Base-by-base conservation (phyloP, 2,113 vertebrate species). In the Panurus biarmicus region DNA sequence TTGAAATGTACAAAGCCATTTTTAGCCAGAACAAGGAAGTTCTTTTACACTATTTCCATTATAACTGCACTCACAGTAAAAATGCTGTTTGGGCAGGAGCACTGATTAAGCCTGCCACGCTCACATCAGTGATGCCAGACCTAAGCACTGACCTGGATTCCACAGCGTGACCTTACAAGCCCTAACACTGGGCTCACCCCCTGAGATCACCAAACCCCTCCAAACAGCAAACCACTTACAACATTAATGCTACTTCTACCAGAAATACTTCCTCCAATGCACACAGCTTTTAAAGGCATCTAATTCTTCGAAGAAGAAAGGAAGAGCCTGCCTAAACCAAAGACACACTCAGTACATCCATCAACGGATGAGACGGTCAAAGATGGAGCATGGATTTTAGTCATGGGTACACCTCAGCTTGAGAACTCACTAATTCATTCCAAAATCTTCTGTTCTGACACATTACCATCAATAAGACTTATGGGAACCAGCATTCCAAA, bases 291-390 rank as follows among this genome's bases (percentile, higher is more conserved):
- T 66, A 85, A 62, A 38, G 25, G 9, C 23, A 77, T 25, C 21
- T 36, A 4, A 61, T 24, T 67, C 69, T 79, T 33, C 47, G 9
- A 74, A 84, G 21, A 2, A 69, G 20, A 47, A 84, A 65, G 48
- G 51, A n/a, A 17, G 15, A 89, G 14, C 6, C 36, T 72, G 28
- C 22, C 36, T 67, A 58, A 66, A 81, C 50, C 26, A 84, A 67
- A 58, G n/a, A 14, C 35, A 31, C 18, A 47, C 7, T 4, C 18
- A 54, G 21, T 36, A 61, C 33, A 14, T 48, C 28, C 2, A 4
- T 3, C 0, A 0, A 12, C 11, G 20, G 36, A 64, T 45, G 20
- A 54, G 8, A 25, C 4, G 33, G 44, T 7, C 11, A 60, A 50
- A 82, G 26, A 69, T 1, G 4, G 13, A 18, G 8, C 23, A 28